A percentile compares a stretch with the other conserved stretches of the same genome.
These are phyloP conservation scores for Deilephila porcellus DNA, from an alignment of 2,888 invertebrate genomes.

Conservation along the genomic window DNA sequence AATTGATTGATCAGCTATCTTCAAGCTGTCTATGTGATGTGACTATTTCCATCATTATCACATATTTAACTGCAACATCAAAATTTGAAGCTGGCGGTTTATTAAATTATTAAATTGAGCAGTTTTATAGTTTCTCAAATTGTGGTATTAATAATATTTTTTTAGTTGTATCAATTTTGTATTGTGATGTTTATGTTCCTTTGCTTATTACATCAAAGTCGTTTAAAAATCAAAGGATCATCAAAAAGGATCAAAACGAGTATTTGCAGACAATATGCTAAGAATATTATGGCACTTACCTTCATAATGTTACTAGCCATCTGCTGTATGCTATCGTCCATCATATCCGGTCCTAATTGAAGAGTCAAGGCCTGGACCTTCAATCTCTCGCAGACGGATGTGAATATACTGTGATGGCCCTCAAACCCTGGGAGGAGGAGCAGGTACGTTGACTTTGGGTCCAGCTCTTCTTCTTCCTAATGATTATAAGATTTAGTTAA, in stretches of 20 bases:
- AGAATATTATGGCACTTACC: constrained; percentile 40
- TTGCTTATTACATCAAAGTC: too few relatives aligned
- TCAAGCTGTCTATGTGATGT: background rate
- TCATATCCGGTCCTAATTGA: constrained; percentile 55
- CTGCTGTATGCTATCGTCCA: constrained; percentile 51
- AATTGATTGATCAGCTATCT: background rate
- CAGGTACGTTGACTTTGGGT: constrained; percentile 49
- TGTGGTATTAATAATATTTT: too few relatives aligned
- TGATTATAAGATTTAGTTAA: background rate
- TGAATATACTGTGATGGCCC: constrained; percentile 56
- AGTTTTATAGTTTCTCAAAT: too few relatives aligned
- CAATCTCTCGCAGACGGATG: constrained; percentile 50
- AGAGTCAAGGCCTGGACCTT: constrained; percentile 56
- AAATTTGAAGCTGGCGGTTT: too few relatives aligned
- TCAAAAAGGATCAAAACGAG: too few relatives aligned
- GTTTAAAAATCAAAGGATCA: too few relatives aligned
- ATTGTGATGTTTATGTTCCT: too few relatives aligned
- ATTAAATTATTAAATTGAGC: too few relatives aligned
- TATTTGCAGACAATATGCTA: too few relatives aligned
- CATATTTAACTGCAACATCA: background rate
- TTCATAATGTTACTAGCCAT: constrained; percentile 53
- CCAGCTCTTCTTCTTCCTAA: constrained; percentile 49
- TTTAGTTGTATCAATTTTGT: too few relatives aligned
- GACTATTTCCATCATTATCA: background rate
- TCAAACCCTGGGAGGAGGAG: constrained; percentile 66